Conservation (phyloP, 2,113 vertebrate species). For the Noctilio leporinus region DNA sequence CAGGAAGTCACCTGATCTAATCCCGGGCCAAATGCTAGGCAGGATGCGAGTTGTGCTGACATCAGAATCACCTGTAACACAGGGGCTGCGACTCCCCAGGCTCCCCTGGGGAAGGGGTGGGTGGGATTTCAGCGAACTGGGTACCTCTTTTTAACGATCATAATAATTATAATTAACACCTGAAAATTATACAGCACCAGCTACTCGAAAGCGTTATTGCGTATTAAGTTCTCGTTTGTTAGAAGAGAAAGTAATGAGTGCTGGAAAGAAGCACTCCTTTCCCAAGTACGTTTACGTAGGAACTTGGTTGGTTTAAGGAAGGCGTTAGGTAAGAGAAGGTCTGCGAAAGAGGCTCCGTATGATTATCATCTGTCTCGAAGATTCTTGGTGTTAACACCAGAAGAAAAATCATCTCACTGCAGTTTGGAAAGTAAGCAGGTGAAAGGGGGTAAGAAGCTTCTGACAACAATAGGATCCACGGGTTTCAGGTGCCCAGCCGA, state of each 20-base stretch:
- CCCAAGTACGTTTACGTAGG: neutral
- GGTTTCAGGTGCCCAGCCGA: neutral
- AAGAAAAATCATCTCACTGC: neutral
- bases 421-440: neutral
- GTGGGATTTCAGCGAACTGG: neutral
- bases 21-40: neutral
- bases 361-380: neutral
- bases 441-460: neutral
- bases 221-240: conserved; percentile 3
- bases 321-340: neutral
- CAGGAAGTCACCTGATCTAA: neutral
- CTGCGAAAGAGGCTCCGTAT: neutral
- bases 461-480: too few species aligned
- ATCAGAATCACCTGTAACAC: neutral
- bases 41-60: neutral
- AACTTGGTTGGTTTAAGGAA: neutral
- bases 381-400: too few species aligned
- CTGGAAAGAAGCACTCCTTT: neutral
- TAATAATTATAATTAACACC: conserved; percentile 64
- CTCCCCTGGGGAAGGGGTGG: fast-evolving
- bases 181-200: conserved; percentile 37
- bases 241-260: neutral
- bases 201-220: conserved; percentile 9
- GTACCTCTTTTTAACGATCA: conserved; percentile 49
- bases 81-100: fast-evolving